A percentile compares a stretch with the other conserved stretches of the same genome.
These are phyloP conservation scores for Brenthis daphne DNA, from an alignment of 2,888 invertebrate species.

Conservation along the genomic window DNA sequence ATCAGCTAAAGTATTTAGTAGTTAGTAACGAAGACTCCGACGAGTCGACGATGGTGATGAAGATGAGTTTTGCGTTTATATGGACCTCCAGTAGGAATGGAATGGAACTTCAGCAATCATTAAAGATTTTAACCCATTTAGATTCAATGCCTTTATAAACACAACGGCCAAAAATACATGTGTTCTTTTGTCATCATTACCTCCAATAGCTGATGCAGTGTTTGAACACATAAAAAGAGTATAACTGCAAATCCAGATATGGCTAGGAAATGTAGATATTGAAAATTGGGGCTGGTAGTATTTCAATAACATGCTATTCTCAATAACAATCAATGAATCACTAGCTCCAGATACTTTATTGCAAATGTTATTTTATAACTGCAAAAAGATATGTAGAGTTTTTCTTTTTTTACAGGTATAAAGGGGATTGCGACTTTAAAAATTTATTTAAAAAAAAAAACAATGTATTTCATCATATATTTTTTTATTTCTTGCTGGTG, in stretches of 20 bases:
- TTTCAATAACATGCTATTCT: no score
- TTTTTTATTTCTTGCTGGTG: no score
- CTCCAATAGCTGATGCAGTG: constrained; percentile 13
- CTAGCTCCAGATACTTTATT: no score
- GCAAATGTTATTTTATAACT: no score
- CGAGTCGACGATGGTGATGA: constrained; percentile 5
- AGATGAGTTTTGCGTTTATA: constrained; percentile 14
- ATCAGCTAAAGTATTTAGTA: constrained; percentile 16
- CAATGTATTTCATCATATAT: no score
- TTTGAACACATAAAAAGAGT: constrained; percentile 28
- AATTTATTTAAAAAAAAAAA: no score
- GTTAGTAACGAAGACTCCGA: constrained; percentile 8
- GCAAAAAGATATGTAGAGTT: no score
- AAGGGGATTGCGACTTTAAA: no score
- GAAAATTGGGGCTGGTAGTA: constrained; percentile 28
- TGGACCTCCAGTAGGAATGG: background rate
- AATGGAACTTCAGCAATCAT: background rate
- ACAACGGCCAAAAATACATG: background rate
- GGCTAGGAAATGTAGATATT: constrained; percentile 23
- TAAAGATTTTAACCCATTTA: background rate
- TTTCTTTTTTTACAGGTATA: no score
- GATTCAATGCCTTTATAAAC: background rate
- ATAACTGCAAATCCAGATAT: constrained; percentile 28
- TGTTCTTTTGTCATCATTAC: constrained; percentile 2
- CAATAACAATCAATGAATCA: no score